phyloP scores from a whole-genome alignment of 1,140 invertebrate genomes.

The Plectrocnemia conspersa region DNA sequence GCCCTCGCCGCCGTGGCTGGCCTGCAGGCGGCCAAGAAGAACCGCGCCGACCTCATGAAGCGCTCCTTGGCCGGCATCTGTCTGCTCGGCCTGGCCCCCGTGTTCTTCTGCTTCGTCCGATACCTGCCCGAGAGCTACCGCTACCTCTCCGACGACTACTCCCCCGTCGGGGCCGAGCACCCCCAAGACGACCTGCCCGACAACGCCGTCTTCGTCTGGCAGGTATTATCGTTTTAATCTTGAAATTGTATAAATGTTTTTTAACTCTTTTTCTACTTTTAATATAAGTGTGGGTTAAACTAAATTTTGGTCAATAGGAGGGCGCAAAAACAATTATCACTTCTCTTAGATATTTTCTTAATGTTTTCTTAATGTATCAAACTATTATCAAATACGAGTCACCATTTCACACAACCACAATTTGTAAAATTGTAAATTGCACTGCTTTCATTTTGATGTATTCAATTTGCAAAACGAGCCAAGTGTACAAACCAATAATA shows the following conservation, averaged over 20 bases:
- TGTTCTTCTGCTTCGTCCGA: constrained; percentile 75
- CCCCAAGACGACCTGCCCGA: constrained; percentile 57
- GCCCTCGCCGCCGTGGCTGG: constrained; percentile 81
- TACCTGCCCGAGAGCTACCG: constrained; percentile 81
- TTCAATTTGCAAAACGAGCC: too few relatives aligned
- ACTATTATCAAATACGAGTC: too few relatives aligned
- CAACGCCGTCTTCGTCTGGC: constrained; percentile 68
- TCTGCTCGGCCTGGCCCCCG: constrained; percentile 72
- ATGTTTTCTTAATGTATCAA: too few relatives aligned
- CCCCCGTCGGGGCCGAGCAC: constrained; percentile 53
- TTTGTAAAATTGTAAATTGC: too few relatives aligned
- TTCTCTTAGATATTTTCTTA: too few relatives aligned
- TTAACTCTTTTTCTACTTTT: too few relatives aligned
- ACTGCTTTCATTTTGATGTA: too few relatives aligned
- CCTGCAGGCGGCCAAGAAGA: constrained; percentile 79
- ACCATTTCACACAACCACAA: too few relatives aligned
- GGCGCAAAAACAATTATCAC: too few relatives aligned
- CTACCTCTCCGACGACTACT: constrained; percentile 66
- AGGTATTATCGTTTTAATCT: constrained; percentile 52
- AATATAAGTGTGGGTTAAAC: too few relatives aligned
- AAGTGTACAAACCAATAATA: too few relatives aligned
- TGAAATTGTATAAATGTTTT: constrained; percentile 1
- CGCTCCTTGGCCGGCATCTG: constrained; percentile 79
- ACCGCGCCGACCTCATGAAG: constrained; percentile 71
- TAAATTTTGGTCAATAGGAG: too few relatives aligned